These are phyloP conservation scores for Cinclus cinclus DNA, from an alignment of 2,113 vertebrate species.

Conservation along the genomic window DNA sequence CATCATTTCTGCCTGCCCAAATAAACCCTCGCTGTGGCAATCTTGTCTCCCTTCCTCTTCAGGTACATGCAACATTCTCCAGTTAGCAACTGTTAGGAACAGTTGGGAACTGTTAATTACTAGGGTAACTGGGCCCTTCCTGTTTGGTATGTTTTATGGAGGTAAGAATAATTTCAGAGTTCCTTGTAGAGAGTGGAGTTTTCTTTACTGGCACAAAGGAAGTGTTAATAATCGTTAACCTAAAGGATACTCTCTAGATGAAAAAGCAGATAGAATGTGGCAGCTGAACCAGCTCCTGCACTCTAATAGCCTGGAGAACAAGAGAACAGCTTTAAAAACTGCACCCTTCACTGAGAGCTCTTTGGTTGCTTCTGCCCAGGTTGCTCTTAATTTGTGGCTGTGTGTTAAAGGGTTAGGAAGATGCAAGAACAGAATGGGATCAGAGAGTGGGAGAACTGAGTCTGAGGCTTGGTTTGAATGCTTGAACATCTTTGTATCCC, in stretches of 20 bases:
- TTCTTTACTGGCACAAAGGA: neutral
- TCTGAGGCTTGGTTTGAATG: neutral
- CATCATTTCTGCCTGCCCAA: neutral
- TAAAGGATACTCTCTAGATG: neutral
- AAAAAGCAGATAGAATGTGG: neutral
- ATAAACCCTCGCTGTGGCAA: neutral
- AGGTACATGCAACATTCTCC: neutral
- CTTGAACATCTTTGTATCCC: neutral
- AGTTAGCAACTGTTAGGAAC: neutral
- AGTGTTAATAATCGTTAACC: neutral
- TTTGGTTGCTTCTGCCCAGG: rapidly evolving
- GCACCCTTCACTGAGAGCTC: neutral
- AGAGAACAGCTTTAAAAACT: neutral
- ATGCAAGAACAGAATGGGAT: neutral
- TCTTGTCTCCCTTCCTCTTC: neutral
- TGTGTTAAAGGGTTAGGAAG: neutral
- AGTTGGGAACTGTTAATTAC: neutral
- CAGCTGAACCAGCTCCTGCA: neutral
- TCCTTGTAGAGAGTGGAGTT: neutral
- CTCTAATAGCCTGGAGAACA: neutral
- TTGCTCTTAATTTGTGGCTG: neutral
- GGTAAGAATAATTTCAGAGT: neutral
- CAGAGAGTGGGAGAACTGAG: neutral
- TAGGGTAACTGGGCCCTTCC: neutral
- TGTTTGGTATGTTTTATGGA: neutral